Percentiles rank a stretch among this genome's conserved stretches.
These are phyloP conservation scores for Thalassarche chlororhynchos DNA, from an alignment of 2,113 vertebrate genomes.

Conservation along the genomic window DNA sequence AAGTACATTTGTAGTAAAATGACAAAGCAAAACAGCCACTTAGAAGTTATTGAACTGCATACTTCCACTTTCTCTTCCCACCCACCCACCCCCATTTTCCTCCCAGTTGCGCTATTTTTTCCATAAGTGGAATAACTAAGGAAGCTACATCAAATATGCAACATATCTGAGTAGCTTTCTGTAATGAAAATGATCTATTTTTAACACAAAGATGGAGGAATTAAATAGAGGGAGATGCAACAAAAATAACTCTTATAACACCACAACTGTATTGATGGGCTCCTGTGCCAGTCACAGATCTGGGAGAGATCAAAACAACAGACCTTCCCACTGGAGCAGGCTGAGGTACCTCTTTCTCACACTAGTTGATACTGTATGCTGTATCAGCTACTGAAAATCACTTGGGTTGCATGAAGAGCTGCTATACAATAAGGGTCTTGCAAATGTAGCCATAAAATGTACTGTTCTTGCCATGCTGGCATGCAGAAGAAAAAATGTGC, in stretches of 20 bases:
- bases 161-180: neutral
- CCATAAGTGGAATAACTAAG: neutral
- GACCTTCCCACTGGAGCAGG: neutral
- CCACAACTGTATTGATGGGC: neutral
- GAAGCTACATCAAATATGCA: neutral
- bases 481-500: neutral
- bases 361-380: neutral
- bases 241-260: neutral
- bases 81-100: neutral
- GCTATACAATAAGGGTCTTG: neutral
- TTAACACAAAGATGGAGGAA: neutral
- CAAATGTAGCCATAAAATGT: rapidly evolving
- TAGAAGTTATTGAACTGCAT: neutral
- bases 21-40: neutral
- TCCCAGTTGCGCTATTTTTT: neutral
- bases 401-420: neutral
- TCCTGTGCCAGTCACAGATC: neutral
- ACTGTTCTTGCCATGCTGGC: neutral
- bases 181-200: neutral
- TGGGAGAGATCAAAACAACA: neutral
- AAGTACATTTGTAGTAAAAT: neutral
- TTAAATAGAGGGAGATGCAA: neutral
- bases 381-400: neutral
- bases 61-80: neutral
- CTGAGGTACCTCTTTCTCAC: neutral